Percentiles rank a stretch among this genome's conserved stretches.
phyloP scores from a whole-genome alignment of 2,113 vertebrate genomes.

The Mormyrus iriodes region DNA sequence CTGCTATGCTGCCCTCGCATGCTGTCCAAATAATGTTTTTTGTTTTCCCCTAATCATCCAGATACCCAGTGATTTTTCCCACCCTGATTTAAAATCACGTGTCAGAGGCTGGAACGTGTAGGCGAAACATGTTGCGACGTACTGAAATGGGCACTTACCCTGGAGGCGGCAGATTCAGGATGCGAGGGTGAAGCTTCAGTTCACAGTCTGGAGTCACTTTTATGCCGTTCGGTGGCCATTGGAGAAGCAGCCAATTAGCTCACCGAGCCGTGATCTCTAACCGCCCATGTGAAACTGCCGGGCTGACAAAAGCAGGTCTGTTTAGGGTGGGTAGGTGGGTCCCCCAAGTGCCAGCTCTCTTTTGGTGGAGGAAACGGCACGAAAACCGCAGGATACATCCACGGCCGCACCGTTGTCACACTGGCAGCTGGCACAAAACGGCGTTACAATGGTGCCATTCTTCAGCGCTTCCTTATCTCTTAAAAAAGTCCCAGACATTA shows the following conservation, averaged over 20 bases:
- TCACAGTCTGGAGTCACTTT: not conserved
- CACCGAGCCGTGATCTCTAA: not conserved
- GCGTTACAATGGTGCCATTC: not conserved
- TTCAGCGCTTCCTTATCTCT: not conserved
- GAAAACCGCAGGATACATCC: not conserved
- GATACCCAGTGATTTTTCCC: not conserved
- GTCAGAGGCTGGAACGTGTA: not conserved
- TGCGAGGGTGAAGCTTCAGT: not conserved
- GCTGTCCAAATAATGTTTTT: not conserved
- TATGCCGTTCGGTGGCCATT: not conserved
- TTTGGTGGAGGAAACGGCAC: not conserved
- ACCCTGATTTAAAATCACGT: not conserved
- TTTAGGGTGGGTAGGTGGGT: not conserved
- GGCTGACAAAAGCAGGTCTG: not conserved
- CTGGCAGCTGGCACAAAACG: not conserved
- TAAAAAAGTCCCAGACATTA: not conserved
- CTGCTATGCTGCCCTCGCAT: not conserved
- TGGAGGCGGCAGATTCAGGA: not conserved
- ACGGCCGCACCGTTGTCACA: not conserved
- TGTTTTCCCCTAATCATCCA: not conserved
- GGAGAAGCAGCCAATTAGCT: not conserved
- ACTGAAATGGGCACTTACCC: slow-evolving; percentile 12
- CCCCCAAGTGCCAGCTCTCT: not conserved
- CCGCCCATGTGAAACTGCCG: slow-evolving; percentile 1
- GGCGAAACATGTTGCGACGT: no score